Conservation (phyloP, 2,888 invertebrate species). For the Monoplex corrugatus region DNA sequence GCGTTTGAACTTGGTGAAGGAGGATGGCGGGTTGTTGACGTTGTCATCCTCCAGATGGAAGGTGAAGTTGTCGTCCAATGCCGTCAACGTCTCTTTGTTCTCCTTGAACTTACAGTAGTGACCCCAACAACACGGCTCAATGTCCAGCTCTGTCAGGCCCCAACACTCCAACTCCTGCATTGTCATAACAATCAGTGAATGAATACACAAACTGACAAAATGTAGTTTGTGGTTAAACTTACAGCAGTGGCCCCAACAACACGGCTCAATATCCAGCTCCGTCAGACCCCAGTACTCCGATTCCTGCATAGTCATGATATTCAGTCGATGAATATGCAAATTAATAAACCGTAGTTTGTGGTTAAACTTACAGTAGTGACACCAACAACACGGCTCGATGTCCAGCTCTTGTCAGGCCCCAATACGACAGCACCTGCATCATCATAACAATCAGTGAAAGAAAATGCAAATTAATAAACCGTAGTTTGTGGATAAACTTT, state of each 20-base stretch:
- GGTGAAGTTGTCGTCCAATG: slow-evolving; percentile 79
- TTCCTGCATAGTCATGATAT: slow-evolving; percentile 66
- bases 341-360: background rate
- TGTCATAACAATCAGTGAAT: slow-evolving; percentile 18
- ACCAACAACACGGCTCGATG: background rate
- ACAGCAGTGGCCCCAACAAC: slow-evolving; percentile 80
- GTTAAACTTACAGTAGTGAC: background rate
- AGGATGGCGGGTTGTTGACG: slow-evolving; percentile 68
- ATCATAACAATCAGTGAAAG: background rate
- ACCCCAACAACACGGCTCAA: slow-evolving; percentile 81
- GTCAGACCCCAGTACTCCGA: slow-evolving; percentile 80
- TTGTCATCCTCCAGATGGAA: slow-evolving; percentile 67
- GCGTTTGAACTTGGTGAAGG: slow-evolving; percentile 66
- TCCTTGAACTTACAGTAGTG: slow-evolving; percentile 79
- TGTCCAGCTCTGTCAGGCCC: slow-evolving; percentile 80
- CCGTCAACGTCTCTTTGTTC: slow-evolving; percentile 78
- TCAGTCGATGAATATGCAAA: background rate
- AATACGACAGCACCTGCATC: background rate
- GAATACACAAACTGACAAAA: background rate
- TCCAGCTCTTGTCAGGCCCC: background rate
- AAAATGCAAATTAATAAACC: background rate
- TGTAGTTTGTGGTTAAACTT: slow-evolving; percentile 67
- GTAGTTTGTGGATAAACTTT: background rate
- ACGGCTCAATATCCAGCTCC: slow-evolving; percentile 79
- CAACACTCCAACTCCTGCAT: slow-evolving; percentile 79